Conservation (phyloP, 2,113 vertebrate genomes). For the Tylochromis polylepis region DNA sequence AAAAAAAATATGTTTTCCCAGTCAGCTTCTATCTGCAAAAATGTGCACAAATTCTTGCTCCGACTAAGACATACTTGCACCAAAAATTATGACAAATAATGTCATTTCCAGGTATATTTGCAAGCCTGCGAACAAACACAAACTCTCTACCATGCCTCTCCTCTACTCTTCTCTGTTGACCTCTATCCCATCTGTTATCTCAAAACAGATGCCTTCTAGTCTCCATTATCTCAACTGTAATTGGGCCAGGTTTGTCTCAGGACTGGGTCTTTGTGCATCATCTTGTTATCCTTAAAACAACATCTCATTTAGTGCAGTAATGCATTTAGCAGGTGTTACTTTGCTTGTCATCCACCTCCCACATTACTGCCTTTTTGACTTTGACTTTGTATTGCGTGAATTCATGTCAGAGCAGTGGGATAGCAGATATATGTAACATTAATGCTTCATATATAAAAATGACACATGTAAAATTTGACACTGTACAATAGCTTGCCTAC, state of each 20-base stretch:
- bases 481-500: too few relatives aligned
- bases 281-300: background rate
- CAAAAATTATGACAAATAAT: background rate
- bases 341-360: background rate
- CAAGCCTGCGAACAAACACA: background rate
- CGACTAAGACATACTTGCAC: background rate
- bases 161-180: background rate
- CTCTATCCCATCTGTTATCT: slow-evolving; percentile 5
- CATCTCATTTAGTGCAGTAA: background rate
- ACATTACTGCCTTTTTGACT: background rate
- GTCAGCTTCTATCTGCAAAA: background rate
- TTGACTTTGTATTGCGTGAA: background rate
- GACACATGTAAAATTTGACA: background rate
- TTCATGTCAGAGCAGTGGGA: background rate
- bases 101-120: background rate
- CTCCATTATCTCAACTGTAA: slow-evolving; percentile 7
- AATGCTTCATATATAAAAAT: background rate
- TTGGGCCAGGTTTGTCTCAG: background rate
- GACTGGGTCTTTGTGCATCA: background rate
- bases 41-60: background rate
- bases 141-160: background rate
- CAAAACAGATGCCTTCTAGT: background rate
- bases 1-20: background rate
- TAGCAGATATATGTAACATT: background rate
- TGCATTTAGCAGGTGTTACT: background rate